Conservation (phyloP, 2,113 vertebrate species). For the Orientallactaga bullata region DNA sequence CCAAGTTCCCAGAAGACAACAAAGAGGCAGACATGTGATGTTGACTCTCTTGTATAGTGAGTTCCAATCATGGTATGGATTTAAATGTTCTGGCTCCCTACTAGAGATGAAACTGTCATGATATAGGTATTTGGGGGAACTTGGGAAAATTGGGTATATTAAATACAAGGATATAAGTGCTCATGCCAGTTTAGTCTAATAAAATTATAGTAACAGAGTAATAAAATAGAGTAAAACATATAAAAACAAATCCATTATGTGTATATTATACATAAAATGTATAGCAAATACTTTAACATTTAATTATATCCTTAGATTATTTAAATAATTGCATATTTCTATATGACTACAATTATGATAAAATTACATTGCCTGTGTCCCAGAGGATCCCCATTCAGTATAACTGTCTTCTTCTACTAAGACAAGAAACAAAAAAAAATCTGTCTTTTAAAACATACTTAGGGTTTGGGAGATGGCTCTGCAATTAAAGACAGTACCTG, state of each 20-base stretch:
- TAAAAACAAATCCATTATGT: conserved; percentile 54
- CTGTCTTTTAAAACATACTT: conserved; percentile 14
- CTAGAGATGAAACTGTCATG: not conserved
- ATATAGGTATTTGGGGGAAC: not conserved
- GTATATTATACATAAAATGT: not conserved
- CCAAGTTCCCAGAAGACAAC: not conserved
- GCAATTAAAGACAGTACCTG: too few relatives aligned
- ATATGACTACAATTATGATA: conserved; percentile 50
- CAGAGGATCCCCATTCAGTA: conserved; percentile 38
- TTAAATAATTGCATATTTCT: conserved; percentile 55
- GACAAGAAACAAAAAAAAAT: not conserved
- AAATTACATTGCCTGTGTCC: not conserved
- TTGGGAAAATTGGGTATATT: not conserved
- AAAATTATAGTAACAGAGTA: conserved; percentile 40
- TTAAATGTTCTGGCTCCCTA: not conserved
- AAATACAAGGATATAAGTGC: not conserved
- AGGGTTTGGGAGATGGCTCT: too few relatives aligned
- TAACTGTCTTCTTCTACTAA: not conserved
- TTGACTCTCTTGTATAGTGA: not conserved
- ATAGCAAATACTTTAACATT: not conserved
- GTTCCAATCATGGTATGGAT: not conserved
- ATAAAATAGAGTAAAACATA: conserved; percentile 44
- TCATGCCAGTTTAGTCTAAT: not conserved
- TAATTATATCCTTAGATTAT: not conserved
- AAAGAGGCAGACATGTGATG: not conserved